Conservation (phyloP, 1,140 invertebrate species). For the Vanessa atalanta region DNA sequence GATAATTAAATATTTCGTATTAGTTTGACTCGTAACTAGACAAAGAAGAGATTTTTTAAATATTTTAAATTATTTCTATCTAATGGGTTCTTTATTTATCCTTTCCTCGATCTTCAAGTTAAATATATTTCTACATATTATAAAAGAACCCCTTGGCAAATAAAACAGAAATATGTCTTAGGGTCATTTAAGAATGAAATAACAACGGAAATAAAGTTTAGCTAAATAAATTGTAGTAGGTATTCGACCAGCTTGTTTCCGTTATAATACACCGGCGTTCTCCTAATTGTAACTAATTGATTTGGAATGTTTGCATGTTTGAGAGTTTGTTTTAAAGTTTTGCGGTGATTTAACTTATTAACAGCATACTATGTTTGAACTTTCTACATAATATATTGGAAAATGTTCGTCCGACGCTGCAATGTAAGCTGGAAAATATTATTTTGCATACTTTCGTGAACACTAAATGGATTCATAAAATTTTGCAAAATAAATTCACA, state of each 20-base stretch:
- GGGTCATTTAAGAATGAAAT: neutral
- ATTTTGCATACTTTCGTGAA: neutral
- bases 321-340: slow-evolving; percentile 28
- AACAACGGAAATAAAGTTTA: neutral
- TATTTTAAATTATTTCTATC: too few relatives aligned
- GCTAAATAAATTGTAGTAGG: neutral
- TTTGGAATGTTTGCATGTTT: slow-evolving; percentile 28
- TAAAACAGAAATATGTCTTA: neutral
- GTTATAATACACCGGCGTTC: slow-evolving; percentile 17
- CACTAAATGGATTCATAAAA: too few relatives aligned
- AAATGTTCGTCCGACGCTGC: neutral
- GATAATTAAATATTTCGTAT: too few relatives aligned
- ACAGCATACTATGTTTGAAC: slow-evolving; percentile 10
- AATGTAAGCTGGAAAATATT: neutral
- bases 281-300: slow-evolving; percentile 44
- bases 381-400: slow-evolving; percentile 6
- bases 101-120: too few relatives aligned
- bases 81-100: too few relatives aligned
- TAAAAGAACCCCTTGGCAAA: neutral
- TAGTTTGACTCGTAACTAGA: too few relatives aligned
- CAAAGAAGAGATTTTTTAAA: too few relatives aligned
- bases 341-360: slow-evolving; percentile 28
- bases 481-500: too few relatives aligned
- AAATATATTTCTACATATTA: too few relatives aligned
- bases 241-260: slow-evolving; percentile 8